Evolutionary conservation across 2,797 vertebrate genomes (phyloP).

Genomic region (Gymnoscopelus braueri): DNA sequence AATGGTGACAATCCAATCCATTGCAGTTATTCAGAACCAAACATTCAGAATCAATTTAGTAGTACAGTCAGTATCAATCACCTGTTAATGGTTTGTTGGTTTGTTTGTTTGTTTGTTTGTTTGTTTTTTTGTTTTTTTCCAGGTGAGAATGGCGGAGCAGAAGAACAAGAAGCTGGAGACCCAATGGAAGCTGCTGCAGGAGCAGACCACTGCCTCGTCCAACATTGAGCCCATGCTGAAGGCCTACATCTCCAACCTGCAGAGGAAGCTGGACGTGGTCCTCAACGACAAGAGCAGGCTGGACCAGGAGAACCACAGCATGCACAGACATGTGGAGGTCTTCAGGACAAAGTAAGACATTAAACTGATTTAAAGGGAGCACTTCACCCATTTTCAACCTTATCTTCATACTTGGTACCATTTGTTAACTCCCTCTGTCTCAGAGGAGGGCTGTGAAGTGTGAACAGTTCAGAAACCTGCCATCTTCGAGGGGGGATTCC

Average conservation of each 20-base stretch:
- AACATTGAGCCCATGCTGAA: slow-evolving; percentile 80
- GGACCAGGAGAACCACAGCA: slow-evolving; percentile 78
- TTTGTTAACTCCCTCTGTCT: no score
- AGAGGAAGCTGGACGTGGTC: slow-evolving; percentile 73
- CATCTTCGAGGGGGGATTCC: no score
- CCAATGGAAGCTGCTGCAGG: slow-evolving; percentile 86
- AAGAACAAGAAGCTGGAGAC: slow-evolving; percentile 91
- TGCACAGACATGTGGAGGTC: slow-evolving; percentile 69
- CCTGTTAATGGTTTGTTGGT: not conserved
- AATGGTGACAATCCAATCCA: no score
- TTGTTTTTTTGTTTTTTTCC: not conserved
- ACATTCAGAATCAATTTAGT: no score
- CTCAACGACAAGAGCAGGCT: slow-evolving; percentile 66
- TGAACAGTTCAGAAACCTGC: no score
- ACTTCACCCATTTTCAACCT: no score
- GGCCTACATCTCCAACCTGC: slow-evolving; percentile 75
- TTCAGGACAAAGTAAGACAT: slow-evolving; percentile 59
- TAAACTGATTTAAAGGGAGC: no score
- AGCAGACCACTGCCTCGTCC: slow-evolving; percentile 59
- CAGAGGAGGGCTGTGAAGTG: no score
- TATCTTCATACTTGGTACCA: no score
- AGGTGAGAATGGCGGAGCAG: slow-evolving; percentile 89
- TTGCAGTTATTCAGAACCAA: no score
- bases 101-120: not conserved
- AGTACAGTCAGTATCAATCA: no score